Evolutionary conservation across 1,140 invertebrate genomes (phyloP), one percentile per base, ranked within the genome.

Genomic region (Vollenhovia emeryi): DNA sequence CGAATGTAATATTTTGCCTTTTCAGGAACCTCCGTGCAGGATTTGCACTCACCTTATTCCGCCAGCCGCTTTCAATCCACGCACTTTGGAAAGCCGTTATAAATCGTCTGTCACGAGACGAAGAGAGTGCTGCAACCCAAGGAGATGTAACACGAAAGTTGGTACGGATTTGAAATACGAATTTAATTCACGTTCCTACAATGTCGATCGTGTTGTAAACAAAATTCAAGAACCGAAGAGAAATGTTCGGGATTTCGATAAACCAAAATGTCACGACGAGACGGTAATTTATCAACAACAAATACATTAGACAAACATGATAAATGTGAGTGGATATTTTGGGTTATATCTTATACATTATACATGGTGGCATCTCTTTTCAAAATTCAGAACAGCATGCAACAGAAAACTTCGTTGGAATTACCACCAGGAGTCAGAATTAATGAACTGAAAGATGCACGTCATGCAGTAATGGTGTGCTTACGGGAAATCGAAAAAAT

Each of bases 181-280:
- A 18, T 30, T 21, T n/a, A 36, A 76, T 9, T 55, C 79, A 50
- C 21, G 24, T 76, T 21, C 3, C 24, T 79, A 45, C 59, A 78
- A 68, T 50, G 76, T 40, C 11, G 59, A 88, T 11, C 83, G 21
- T 48, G 11, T 74, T 4, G 69, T 79, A n/a, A 50, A 73, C 13
- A 91, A 90, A 69, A 89, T 91, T 48, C 85, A 88, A 18, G 40
- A 87, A 1, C 30, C 88, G 21, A 91, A 88, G 73, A 90, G 69
- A 45, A 80, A 68, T 15, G 62, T 88, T 11, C 74, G 85, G 21
- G 45, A 87, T 9, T 6, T 85, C 9, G 90, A 91, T 40, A 21
- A 3, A 2, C 18, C 15, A 0, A 73, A 88, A 4, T 11, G 66
- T 15, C 36, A 36, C 8, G 43, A 30, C 7, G 62, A 11, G 55